Base-by-base conservation (phyloP, 2,113 vertebrate genomes). In the Balaeniceps rex region DNA sequence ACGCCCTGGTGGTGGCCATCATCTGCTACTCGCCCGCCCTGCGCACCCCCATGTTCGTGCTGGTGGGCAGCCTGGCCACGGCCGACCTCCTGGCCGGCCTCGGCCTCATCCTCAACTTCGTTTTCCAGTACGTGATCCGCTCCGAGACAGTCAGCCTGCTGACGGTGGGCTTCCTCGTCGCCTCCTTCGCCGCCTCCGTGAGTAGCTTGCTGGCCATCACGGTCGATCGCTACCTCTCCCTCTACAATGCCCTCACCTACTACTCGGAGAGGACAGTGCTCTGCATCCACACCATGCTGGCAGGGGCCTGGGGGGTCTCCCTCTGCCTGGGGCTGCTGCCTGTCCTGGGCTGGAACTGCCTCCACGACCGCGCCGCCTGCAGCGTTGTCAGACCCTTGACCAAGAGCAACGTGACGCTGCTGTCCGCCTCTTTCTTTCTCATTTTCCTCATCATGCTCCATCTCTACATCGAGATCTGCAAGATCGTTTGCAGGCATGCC, bases 121-220 rank as follows among this genome's bases (percentile, higher is more conserved):
- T 99, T 51, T 99, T 99, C 95, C 99, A 99, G 95, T 99, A 99
- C 71, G 96, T 99, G 94, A 98, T 99, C 95, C 99, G 98, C 91
- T 99, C 99, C 4, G 99, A 99, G 97, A 99, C 99, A 3, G 98
- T 99, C 95, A 99, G 99, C 97, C 99, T 99, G 55, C 98, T 99
- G 76, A 99, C 99, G 1, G 99, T 99, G 46, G 99, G 99, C 51
- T 99, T 99, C 96, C 97, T 99, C 34, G 99, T 99, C 86, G 98
- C 99, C 66, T 99, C 99, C 38, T 99, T 99, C 75, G 98, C 99
- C 1, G 99, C 99, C 52, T 99, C 99, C 11, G 99, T 99, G 95
- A 99, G 99, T 97, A 99, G 99, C 98, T 97, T 99, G 82, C 94
- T 99, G 82, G 99, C 99, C 83, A 99, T 99, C 95, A 99, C 99